These are phyloP conservation scores for Axea sp. DNA, from an alignment of 2,888 invertebrate species.

Conservation along the genomic window DNA sequence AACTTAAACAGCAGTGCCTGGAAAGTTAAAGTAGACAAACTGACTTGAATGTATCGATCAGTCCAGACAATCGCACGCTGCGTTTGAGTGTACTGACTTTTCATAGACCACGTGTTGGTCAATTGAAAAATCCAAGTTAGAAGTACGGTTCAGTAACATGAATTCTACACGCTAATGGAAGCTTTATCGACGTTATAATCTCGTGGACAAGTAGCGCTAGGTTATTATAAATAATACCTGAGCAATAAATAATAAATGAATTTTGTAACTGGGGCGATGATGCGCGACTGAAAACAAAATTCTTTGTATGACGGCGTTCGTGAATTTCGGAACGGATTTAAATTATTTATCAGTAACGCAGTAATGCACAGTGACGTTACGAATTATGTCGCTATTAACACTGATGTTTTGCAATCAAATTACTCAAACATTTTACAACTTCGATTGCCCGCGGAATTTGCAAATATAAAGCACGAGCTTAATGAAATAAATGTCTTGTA, in stretches of 20 bases:
- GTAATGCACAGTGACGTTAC: slow-evolving; percentile 21
- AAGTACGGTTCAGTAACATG: slow-evolving; percentile 25
- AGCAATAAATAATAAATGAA: slow-evolving; percentile 11
- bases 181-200: slow-evolving; percentile 16
- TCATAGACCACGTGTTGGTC: slow-evolving; percentile 22
- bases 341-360: slow-evolving; percentile 15
- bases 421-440: slow-evolving; percentile 38
- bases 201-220: slow-evolving; percentile 5
- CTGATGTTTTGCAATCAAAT: slow-evolving; percentile 32
- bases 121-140: slow-evolving; percentile 37
- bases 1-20: too few species aligned
- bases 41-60: too few species aligned
- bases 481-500: slow-evolving; percentile 26
- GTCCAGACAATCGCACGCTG: slow-evolving; percentile 22
- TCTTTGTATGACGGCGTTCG: not conserved
- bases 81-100: slow-evolving; percentile 13
- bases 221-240: slow-evolving; percentile 30
- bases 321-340: slow-evolving; percentile 15
- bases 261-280: slow-evolving; percentile 10
- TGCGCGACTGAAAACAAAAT: slow-evolving; percentile 2
- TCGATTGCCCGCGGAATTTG: slow-evolving; percentile 34
- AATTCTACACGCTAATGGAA: slow-evolving; percentile 27
- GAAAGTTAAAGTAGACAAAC: too few species aligned
- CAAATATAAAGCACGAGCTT: slow-evolving; percentile 20
- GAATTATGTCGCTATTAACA: slow-evolving; percentile 47